Evolutionary conservation across 2,888 invertebrate species (phyloP), one percentile per base, ranked within the genome.

Genomic region (Nemotelus nigrinus): DNA sequence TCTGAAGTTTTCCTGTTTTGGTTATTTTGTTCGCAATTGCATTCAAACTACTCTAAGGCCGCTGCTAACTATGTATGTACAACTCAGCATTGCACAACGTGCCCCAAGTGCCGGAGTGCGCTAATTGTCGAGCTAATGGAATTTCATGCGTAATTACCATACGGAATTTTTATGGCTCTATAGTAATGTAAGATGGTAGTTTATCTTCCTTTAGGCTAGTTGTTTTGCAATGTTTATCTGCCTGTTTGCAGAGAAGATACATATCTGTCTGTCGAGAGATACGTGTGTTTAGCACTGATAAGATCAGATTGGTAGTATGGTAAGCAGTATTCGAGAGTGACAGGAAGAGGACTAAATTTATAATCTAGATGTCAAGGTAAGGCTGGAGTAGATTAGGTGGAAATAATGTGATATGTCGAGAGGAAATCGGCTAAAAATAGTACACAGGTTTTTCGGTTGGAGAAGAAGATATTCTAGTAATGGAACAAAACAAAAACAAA

Each of bases 41-140:
- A 25, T 25, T 25, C 25, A 25, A 25, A 25, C 25, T 25, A 25
- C 25, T 25, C 25, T 25, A 25, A 25, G 25, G 25, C 25, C 25
- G 25, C 25, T 25, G 1, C 25, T 0, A 25, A 25, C 25, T 25
- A 25, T 25, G 25, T 25, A 25, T 25, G 25, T 25, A 25, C 25
- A 25, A 53, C 10, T 53, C 10, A 53, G 6, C n/a, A 4, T 48
- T 50, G 3, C 68, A 53, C 39, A 50, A 10, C 39, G 44, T 8
- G 55, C 55, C 43, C 47, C 2, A n/a, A 70, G 60, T 60, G 60
- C 60, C 47, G 10, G 6, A 41, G 43, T 4, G 67, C 45, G 60
- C 60, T 58, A 72, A 72, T 72, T 72, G 72, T n/a, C 60, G 58
- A 72, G 39, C 58, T 72, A 72, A 72, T 72, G 72, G 72, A 72